Percentiles rank a stretch among this genome's conserved stretches.
Evolutionary conservation across 2,888 invertebrate genomes (phyloP).

Genomic region (Aphodius sticticus): DNA sequence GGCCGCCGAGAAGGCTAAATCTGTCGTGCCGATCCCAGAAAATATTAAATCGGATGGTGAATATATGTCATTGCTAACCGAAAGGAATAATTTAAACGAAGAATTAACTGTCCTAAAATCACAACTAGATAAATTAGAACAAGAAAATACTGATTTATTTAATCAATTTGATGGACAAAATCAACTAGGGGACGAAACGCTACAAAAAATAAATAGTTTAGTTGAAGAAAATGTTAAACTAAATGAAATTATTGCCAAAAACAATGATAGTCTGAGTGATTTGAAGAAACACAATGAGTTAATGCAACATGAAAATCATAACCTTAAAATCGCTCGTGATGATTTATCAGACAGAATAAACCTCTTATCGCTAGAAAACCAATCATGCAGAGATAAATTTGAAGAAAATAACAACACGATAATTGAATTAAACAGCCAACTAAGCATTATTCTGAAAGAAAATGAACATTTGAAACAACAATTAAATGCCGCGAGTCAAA

Average conservation of each 20-base stretch:
- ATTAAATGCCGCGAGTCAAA: constrained; percentile 43
- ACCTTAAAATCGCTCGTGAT: constrained; percentile 34
- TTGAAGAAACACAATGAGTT: neutral
- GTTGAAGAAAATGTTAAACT: constrained; percentile 27
- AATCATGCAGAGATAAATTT: neutral
- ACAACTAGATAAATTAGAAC: constrained; percentile 37
- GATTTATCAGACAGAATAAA: constrained; percentile 26
- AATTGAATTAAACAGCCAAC: constrained; percentile 37
- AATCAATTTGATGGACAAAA: neutral
- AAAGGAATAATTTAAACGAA: constrained; percentile 40
- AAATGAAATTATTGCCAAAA: neutral
- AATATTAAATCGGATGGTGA: constrained; percentile 49
- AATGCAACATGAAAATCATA: constrained; percentile 35
- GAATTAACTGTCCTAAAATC: constrained; percentile 29
- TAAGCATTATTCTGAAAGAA: constrained; percentile 36
- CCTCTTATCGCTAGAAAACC: neutral
- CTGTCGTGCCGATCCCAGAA: constrained; percentile 44
- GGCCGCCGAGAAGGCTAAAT: constrained; percentile 51
- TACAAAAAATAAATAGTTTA: neutral
- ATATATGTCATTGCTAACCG: constrained; percentile 43
- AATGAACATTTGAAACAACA: constrained; percentile 36
- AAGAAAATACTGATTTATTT: constrained; percentile 47
- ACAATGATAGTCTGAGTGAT: neutral
- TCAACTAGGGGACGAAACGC: neutral
- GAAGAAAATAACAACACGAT: constrained; percentile 41